Evolutionary conservation across 2,888 invertebrate genomes (phyloP), one percentile per base, ranked within the genome.

Genomic region (Xestia c-nigrum): DNA sequence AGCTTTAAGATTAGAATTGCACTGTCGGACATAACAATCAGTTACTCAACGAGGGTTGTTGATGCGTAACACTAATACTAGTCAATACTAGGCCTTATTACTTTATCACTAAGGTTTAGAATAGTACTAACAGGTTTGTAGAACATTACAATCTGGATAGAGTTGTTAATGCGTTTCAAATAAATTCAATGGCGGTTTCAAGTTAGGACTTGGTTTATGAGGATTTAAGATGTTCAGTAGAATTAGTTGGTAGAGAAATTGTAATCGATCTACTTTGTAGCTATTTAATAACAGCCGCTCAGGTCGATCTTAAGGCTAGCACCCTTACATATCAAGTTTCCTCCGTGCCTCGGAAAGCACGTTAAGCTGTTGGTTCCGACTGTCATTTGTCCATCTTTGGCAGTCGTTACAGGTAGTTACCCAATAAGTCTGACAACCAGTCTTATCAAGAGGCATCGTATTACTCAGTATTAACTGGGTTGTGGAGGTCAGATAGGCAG

Each of bases 141-240:
- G 43, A 43, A 43, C n/a, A 64, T 64, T 4, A n/a, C 43, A n/a
- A 43, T 43, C 64, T 43, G 0, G n/a, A 64, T 7, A 0, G 16
- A 64, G 43, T 52, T 47, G 38, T 73, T 40, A 74, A 74, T 55
- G 43, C 31, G 21, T 55, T 64, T 64, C 55, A 75, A 59, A 10
- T 16, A 43, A 74, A 81, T 75, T 68, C 64, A 38, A 72, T 70
- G 52, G 19, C 10, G n/a, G 71, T 69, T 61, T 66, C 40, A 24
- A 85, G 52, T 76, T 74, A 55, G 74, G 24, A 24, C 65, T 38
- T 50, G 14, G 50, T 76, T 82, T 83, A 65, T 64, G 14, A n/a
- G 19, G 10, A 7, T 71, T 68, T 46, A n/a, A 68, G 12, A 43
- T 46, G 21, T 50, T 72, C 10, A 46, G 40, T n/a, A 43, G 21